A percentile compares a stretch with the other conserved stretches of the same genome.
Evolutionary conservation across 2,113 vertebrate genomes (phyloP).

Genomic region (Calidris pugnax): DNA sequence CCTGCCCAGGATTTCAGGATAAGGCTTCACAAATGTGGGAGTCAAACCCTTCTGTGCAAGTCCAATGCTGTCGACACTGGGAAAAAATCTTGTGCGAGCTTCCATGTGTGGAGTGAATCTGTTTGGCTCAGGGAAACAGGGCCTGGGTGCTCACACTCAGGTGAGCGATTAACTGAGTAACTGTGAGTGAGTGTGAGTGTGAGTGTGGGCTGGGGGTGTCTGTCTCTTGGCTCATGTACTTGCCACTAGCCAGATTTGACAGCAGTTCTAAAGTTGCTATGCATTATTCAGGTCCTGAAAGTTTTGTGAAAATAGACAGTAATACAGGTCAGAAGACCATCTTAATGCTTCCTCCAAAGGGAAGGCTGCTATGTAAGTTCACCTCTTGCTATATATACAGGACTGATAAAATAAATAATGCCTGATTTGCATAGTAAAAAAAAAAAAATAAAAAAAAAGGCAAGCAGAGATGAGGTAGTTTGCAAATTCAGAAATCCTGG

Average conservation of each 20-base stretch:
- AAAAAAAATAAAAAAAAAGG: not conserved
- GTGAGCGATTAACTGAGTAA: not conserved
- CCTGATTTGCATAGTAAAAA: not conserved
- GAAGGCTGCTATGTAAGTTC: not conserved
- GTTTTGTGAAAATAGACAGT: not conserved
- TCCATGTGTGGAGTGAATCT: not conserved
- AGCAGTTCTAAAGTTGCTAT: not conserved
- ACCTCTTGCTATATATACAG: not conserved
- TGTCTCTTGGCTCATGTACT: not conserved
- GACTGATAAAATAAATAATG: not conserved
- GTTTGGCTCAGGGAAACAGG: rapidly evolving
- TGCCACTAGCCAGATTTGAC: not conserved
- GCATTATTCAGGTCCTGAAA: not conserved
- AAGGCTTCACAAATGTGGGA: not conserved
- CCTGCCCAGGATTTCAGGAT: not conserved
- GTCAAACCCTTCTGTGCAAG: not conserved
- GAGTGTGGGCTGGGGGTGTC: not conserved
- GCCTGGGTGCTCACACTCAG: not conserved
- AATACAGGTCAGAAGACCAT: not conserved
- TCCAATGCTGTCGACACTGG: not conserved
- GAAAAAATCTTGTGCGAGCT: not conserved
- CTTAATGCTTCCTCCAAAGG: not conserved
- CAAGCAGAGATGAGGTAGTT: not conserved
- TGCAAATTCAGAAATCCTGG: not conserved
- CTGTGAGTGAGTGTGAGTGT: not conserved